A percentile compares a stretch with the other conserved stretches of the same genome.
phyloP scores from a whole-genome alignment of 2,888 invertebrate species.

The Spisula solida region DNA sequence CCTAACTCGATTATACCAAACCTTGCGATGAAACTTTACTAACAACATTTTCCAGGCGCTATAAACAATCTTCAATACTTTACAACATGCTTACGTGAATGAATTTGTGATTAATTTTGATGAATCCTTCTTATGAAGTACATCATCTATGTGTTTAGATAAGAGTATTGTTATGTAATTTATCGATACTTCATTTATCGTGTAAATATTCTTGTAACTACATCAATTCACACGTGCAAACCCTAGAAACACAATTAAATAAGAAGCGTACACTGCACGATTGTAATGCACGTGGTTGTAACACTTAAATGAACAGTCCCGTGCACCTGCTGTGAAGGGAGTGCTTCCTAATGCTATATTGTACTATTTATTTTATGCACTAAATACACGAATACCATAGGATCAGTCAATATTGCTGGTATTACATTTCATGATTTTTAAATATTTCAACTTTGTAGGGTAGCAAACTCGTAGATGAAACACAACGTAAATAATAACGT shows the following conservation, averaged over 20 bases:
- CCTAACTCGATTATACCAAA: neutral
- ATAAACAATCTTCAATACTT: neutral
- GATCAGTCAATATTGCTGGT: too few relatives aligned
- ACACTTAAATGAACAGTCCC: neutral
- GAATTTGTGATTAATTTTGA: neutral
- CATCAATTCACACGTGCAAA: constrained; percentile 8
- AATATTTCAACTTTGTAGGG: too few relatives aligned
- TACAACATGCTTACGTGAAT: neutral
- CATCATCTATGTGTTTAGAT: neutral
- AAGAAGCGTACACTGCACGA: neutral
- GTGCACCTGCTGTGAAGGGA: constrained; percentile 3
- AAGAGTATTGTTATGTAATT: neutral
- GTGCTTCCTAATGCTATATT: neutral
- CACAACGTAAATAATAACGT: too few relatives aligned
- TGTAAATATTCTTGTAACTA: neutral
- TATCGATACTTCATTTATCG: neutral
- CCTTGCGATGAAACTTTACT: neutral
- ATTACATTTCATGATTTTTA: too few relatives aligned
- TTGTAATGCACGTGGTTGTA: neutral
- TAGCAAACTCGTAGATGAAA: too few relatives aligned
- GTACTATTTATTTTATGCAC: neutral
- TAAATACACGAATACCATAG: too few relatives aligned
- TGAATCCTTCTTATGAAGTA: neutral
- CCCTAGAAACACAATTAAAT: neutral
- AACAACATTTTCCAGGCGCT: neutral